Base-by-base conservation (phyloP, 1,140 invertebrate genomes). In the Adoxophyes honmai region DNA sequence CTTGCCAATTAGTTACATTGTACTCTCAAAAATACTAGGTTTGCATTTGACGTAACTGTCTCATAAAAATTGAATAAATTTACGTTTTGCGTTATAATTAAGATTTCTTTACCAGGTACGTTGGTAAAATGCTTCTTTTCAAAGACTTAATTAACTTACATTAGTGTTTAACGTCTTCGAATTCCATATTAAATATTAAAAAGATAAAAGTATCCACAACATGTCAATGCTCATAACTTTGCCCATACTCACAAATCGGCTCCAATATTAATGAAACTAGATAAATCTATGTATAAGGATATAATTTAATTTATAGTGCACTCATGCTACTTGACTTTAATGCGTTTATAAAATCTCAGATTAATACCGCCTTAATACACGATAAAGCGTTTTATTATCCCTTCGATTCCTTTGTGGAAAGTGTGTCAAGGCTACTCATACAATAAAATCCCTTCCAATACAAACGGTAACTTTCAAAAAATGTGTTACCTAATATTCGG, bases 351-450 rank as follows among this genome's bases (percentile, higher is more conserved):
- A 9, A 13, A 48, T 48, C 18, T 28, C 10, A 33, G 42, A 48
- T 21, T 48, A 33, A 48, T 48, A 48, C 11, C 42, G 18, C 11
- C 11, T 11, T 48, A 13, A 28, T 48, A 48, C 16, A 48, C 42
- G 11, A 48, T 48, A 48, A 21, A 21, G 11, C 42, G 16, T 4
- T 48, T 48, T 48, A 48, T 48, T 33, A 48, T 11, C 11, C 10
- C 21, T 48, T 11, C 42, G 10, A 18, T 48, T 11, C n/a, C 21
- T 6, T 48, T 48, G 10, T 10, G 16, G 8, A 21, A 36, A 33
- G 21, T n/a, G 42, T 48, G 42, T 48, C 42, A 48, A 48, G 42
- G 42, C 42, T 48, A 4, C n/a, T 48, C 6, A 3, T 4, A 48
- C 42, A 48, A 48, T 48, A 11, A 18, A 21, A 48, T 6, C 21